Base-by-base conservation (phyloP, 2,113 vertebrate species). In the Myocastor coypus region DNA sequence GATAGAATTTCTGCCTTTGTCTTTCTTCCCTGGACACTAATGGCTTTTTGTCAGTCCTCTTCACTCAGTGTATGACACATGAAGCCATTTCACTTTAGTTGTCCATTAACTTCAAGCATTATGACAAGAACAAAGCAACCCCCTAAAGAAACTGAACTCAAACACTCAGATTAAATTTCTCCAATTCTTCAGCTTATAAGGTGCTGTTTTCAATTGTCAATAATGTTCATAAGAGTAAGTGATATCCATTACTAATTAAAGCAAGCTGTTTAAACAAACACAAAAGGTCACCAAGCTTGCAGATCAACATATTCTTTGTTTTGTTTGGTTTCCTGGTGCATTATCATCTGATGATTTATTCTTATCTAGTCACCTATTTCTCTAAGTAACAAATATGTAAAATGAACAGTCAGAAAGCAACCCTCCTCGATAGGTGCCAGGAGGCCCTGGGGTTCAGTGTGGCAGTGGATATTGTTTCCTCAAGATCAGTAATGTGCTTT, bases 21-120 rank as follows among this genome's bases (percentile, higher is more conserved):
- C 98, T 99, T 98, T 99, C 97, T 97, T 98, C 97, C 97, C 98
- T 98, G 98, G 99, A 98, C 98, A 92, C 98, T 99, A 99, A 99
- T 99, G 99, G 99, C 97, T 99, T 99, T 99, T 98, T 98, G 98
- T 99, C 98, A 98, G 98, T 98, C 97, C 98, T 98, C 98, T 98
- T 99, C 99, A 99, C 98, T 99, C 99, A 98, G 91, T 96, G 96
- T 97, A 98, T 99, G 99, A 99, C 99, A 99, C 98, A 98, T 98
- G 98, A 94, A 98, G 98, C 98, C 96, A 95, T 98, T 99, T 98
- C 98, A 98, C 98, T 99, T 99, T 98, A 99, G 98, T 98, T 98
- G 98, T 98, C 99, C 98, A 98, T 99, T 99, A 99, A 98, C 98
- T 98, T 97, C 97, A 98, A 98, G 98, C 98, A 98, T 98, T 98